Evolutionary conservation across 2,797 vertebrate genomes (phyloP), one percentile per base, ranked within the genome.

Genomic region (Spea hammondii): DNA sequence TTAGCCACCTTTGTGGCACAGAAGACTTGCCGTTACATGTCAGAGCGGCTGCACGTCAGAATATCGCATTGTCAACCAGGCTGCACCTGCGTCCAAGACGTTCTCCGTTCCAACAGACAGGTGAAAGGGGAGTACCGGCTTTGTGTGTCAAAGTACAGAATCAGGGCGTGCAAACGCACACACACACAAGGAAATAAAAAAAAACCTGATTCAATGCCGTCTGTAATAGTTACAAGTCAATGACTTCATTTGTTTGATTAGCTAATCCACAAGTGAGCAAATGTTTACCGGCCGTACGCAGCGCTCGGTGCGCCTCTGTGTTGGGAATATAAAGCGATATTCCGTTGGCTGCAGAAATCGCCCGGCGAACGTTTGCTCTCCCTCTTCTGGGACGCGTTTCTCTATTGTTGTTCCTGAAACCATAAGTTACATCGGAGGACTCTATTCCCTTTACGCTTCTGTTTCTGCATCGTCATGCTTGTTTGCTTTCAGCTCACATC

Each of bases 221-320:
- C 70, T 79, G 65, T 47, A 70, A 62, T 59, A n/a, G 65, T 62
- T 79, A 74, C 32, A 66, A 65, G 45, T 71, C 45, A 10, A 79
- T 79, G 78, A 74, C 65, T 70, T 80, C 78, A 80, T 80, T 46
- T 80, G 67, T 80, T 80, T 80, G 67, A 80, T 46, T 51, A 80
- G 45, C 72, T 80, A 80, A 80, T 80, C 78, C 78, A n/a, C 67
- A 47, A 75, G 59, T 71, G 59, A 80, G 59, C 67, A 76, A 80
- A 80, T 80, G 72, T 80, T 75, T 80, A 71, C 78, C n/a, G 65
- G 46, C 50, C 78, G 66, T 65, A n/a, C 65, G 59, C 53, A 71
- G 17, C 46, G 5, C 8, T 48, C 54, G 4, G 14, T 54, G 65
- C 55, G 11, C 78, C 78, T 69, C 17, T 47, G 55, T 48, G 13